These are phyloP conservation scores for Mactra quadrangularis DNA, from an alignment of 1,140 invertebrate species.

Conservation along the genomic window DNA sequence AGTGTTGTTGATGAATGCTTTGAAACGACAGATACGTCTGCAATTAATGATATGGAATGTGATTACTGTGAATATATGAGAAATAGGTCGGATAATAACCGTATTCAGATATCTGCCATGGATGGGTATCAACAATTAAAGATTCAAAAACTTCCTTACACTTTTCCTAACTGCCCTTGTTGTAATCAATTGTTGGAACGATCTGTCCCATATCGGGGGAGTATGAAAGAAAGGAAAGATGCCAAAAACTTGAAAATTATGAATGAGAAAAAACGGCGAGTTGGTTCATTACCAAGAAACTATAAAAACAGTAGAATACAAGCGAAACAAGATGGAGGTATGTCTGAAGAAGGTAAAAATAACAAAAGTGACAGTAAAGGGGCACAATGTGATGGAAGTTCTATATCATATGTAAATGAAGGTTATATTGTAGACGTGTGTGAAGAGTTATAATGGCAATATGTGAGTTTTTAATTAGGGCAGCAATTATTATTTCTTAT, in stretches of 20 bases:
- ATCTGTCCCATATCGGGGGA: conserved; percentile 17
- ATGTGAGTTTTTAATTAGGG: too few species aligned
- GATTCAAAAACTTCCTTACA: conserved; percentile 33
- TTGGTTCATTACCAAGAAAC: conserved; percentile 37
- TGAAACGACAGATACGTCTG: background rate
- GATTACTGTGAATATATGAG: conserved; percentile 7
- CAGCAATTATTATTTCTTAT: too few species aligned
- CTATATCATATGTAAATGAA: background rate
- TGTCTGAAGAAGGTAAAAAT: too few species aligned
- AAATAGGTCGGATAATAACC: conserved; percentile 43
- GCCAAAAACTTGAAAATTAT: conserved; percentile 39
- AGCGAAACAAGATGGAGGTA: too few species aligned
- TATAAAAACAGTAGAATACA: conserved; percentile 1
- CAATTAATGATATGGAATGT: background rate
- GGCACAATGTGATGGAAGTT: background rate
- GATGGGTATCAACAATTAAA: conserved; percentile 18
- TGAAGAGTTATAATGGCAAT: too few species aligned
- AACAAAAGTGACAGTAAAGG: too few species aligned
- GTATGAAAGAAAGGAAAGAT: conserved; percentile 40
- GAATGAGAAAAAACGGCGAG: conserved; percentile 13
- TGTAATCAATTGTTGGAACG: conserved; percentile 24
- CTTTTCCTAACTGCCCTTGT: background rate
- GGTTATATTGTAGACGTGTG: too few species aligned
- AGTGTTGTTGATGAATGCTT: conserved; percentile 27
- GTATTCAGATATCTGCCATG: conserved; percentile 30